A percentile compares a stretch with the other conserved stretches of the same genome.
phyloP scores from a whole-genome alignment of 2,113 vertebrate genomes.

The Heterotilapia buettikoferi region DNA sequence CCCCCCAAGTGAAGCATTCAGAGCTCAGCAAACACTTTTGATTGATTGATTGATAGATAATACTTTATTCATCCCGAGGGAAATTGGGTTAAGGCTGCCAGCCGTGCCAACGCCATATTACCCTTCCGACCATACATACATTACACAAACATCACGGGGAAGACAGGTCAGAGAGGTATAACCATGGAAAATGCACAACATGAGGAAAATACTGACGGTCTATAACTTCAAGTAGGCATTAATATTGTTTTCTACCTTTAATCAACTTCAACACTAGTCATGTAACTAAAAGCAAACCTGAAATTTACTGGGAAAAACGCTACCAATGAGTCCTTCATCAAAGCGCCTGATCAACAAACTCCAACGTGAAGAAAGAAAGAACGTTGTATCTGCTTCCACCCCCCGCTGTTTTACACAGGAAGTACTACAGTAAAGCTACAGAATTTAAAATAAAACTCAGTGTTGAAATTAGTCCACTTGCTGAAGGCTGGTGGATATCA shows the following conservation, averaged over 20 bases:
- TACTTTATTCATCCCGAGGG: neutral
- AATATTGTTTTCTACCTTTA: neutral
- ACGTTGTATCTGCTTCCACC: neutral
- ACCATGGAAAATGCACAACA: neutral
- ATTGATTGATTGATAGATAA: neutral
- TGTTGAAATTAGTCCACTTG: neutral
- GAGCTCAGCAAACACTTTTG: neutral
- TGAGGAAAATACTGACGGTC: neutral
- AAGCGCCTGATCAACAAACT: neutral
- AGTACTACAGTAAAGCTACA: neutral
- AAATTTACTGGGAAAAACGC: neutral
- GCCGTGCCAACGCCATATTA: neutral
- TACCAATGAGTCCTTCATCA: no score
- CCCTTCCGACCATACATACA: neutral
- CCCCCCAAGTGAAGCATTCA: neutral
- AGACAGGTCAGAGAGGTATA: neutral
- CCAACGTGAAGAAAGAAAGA: neutral
- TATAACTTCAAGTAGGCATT: neutral
- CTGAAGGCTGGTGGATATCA: neutral
- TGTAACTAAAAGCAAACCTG: neutral
- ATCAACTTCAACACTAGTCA: neutral
- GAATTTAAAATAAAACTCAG: neutral
- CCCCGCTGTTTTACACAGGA: neutral
- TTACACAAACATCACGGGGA: neutral
- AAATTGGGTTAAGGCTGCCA: neutral